These are phyloP conservation scores for Lepeophtheirus salmonis DNA, from an alignment of 1,140 invertebrate genomes.

Conservation along the genomic window DNA sequence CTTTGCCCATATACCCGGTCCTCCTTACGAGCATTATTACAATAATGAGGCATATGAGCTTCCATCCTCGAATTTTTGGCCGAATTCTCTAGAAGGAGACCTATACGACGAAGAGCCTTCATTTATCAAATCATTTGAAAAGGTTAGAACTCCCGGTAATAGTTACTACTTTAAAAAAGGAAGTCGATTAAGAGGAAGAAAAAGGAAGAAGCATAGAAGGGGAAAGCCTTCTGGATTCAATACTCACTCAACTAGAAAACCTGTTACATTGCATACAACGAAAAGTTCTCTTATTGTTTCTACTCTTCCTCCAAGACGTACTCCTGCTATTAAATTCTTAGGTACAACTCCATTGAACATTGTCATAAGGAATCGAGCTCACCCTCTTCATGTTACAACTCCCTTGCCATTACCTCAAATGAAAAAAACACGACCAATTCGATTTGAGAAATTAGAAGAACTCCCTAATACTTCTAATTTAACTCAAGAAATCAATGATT, in stretches of 20 bases:
- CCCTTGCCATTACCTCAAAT: background rate
- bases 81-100: background rate
- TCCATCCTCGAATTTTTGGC: background rate
- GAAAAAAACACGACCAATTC: background rate
- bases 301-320: background rate
- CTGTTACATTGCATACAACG: background rate
- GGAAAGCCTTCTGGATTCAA: background rate
- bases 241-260: background rate
- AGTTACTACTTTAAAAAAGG: background rate
- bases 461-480: background rate
- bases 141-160: background rate
- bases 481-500: no score
- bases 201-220: background rate
- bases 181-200: background rate
- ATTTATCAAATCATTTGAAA: background rate
- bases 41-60: background rate
- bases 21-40: background rate
- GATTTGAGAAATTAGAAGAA: background rate
- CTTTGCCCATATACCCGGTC: background rate
- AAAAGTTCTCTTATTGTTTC: background rate
- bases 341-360: background rate
- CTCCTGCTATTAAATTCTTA: background rate
- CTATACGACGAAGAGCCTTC: background rate
- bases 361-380: background rate
- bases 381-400: no score